Evolutionary conservation across 1,140 invertebrate genomes (phyloP), one percentile per base, ranked within the genome.

Genomic region (Hyles euphorbiae): DNA sequence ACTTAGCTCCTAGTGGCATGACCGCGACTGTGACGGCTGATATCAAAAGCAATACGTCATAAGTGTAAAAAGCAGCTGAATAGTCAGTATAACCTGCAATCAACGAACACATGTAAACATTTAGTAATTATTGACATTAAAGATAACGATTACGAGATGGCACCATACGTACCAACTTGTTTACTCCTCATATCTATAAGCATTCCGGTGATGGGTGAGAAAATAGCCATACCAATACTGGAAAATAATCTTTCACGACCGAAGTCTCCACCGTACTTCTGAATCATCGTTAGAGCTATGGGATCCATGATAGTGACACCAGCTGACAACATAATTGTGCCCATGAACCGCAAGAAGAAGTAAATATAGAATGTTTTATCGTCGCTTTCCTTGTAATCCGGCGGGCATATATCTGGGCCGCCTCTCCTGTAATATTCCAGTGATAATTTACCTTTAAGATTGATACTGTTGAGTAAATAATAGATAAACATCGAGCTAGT

Each of bases 241-340:
- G 93, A 94, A 83, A 95, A 95, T 54, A 96, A 81, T 60, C 94
- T 89, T 72, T 96, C 94, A 70, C 94, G 90, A 7, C 95, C 95
- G 79, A 95, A 96, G 76, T 95, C 93, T 1, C 94, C 94, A 0
- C 94, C 93, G 76, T 94, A 94, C 73, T 94, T 93, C 77, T 95
- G 93, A 65, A 95, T 94, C 91, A 96, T 93, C 0, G 93, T 94
- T 8, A 96, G 76, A 3, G 94, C 94, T 51, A 95, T 95, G 1
- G 95, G 95, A 84, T 96, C 95, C 91, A 96, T 93, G 56, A 96
- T 93, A 7, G 94, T 95, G 1, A 96, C 94, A 6, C 93, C 93
- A 32, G 93, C 94, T 2, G 92, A 93, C 59, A 94, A 82, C 91
- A 95, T 94, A 2, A 94, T 93, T 5, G 92, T 94, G 2, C 93